Evolutionary conservation across 2,888 invertebrate genomes (phyloP), one percentile per base, ranked within the genome.

Genomic region (Pammene aurita): DNA sequence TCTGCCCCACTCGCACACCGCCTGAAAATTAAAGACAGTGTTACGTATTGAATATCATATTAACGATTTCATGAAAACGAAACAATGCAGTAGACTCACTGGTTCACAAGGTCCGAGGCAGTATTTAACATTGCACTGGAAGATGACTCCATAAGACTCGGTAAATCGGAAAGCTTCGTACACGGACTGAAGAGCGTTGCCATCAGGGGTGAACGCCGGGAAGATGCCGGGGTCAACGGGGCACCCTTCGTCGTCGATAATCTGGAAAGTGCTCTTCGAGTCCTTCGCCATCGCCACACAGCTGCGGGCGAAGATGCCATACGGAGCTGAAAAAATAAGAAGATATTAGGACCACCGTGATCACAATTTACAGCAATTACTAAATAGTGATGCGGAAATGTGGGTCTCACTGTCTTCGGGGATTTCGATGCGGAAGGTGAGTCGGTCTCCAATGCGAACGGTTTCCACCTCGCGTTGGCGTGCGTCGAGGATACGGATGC

Each of bases 231-330:
- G 96, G 86, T 98, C 98, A 75, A 97, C 96, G 35, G 98, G 98
- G 85, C 98, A 98, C 96, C 98, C 98, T 87, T 98, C 97, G 84
- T 98, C 98, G 81, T 98, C 98, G 82, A 98, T 98, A 82, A 98
- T 98, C 85, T 98, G 97, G 95, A 98, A 98, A 41, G 98, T 98
- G 84, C 97, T 98, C 91, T 98, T 97, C 5, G 98, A 97, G 87
- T 98, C 98, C 90, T 98, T 98, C 67, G 98, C 98, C 98, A 98
- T 98, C 71, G 98, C 98, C 70, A 98, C 97, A 90, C 98, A 98
- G 84, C 98, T 98, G 84, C 98, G 95, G 54, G 98, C 98, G 85
- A 98, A 98, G 81, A 98, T 98, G 78, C 98, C 98, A 82, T 98
- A 98, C 6, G 98, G 98, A 88, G 98, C 98, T 98, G 90, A 86